Base-by-base conservation (phyloP, 1,140 invertebrate genomes). In the Coptotermes formosanus region DNA sequence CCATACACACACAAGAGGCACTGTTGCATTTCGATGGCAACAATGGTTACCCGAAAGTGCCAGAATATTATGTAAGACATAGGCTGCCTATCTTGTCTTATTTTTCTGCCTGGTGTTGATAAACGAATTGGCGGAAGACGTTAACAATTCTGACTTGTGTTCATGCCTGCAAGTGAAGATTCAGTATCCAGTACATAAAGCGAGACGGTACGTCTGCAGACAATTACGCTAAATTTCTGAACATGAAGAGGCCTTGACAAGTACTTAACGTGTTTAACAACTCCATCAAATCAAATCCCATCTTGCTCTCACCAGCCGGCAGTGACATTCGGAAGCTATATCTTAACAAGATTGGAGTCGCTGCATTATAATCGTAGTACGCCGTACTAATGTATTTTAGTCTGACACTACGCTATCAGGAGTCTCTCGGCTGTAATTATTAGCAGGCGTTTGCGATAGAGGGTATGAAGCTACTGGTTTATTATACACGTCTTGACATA, bases 201-300 rank as follows among this genome's bases (percentile, higher is more conserved):
- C 64, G 9, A 75, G 64, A 30, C 25, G 38, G 64, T 30, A n/a
- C n/a, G 64, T 38, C 25, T 75, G 59, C 25, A 23, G 64, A 75
- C 64, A 75, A 75, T 75, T n/a, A 75, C 25, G 64, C 1, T 75
- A 16, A 55, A 55, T 12, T 21, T 55, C 52, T 55, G 19, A 12
- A 55, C 64, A 75, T 75, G 64, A 75, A 75, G 25, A 75, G 64
- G 25, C 64, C 25, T 55, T 75, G 64, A 75, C 64, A 75, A 75
- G 64, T 75, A 75, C 64, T 75, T 75, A 75, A 75, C 64, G 25
- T 75, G 64, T 75, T 75, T 75, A 75, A 75, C 64, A 75, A 75
- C 64, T 75, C 64, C 64, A 75, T 75, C 64, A 75, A 75, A 75
- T 75, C 64, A 75, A 75, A 75, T 30, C 25, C 64, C 64, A 75